Base-by-base conservation (phyloP, 2,888 invertebrate genomes). In the Macropis europaea region DNA sequence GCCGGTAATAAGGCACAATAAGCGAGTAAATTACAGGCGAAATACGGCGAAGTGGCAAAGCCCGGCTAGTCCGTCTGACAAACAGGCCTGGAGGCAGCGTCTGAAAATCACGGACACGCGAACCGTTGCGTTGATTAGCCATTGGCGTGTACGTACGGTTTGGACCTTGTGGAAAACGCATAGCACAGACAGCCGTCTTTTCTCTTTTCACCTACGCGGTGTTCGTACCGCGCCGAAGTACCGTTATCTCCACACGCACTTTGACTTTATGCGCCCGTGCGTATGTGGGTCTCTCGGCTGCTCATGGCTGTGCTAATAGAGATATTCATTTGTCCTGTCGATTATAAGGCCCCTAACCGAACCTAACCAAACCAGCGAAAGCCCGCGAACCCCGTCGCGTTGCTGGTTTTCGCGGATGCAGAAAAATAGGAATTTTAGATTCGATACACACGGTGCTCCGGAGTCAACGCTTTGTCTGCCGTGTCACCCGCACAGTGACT, bases 211-310 rank as follows among this genome's bases (percentile, higher is more conserved):
- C 47, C 64, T 52, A 73, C 64, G 56, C 64, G 50, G 15, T 13
- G 15, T 7, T 34, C 62, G 30, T 22, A 62, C 48, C 52, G 57
- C 64, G 73, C 63, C 42, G 56, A 19, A 48, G 57, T 83, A 84
- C 84, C 84, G 84, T 84, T 85, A 84, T 76, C 72, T 73, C 68
- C 66, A 60, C 71, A 77, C 80, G 76, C 78, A 82, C 83, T 83
- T 84, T 80, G 82, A 79, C 84, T 85, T 79, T 81, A 73, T 73
- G 77, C 77, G 76, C 61, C 56, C 68, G 68, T 80, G 78, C 83
- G 72, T 81, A 84, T 81, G 82, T 84, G 77, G 81, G 81, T 82
- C 79, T 76, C 66, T 28, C 76, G 56, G 42, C 48, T 64, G 66
- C 69, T 80, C 79, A 79, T 76, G 42, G 50, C 69, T 61, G 76